Base-by-base conservation (phyloP, 2,888 invertebrate genomes). In the Drosophila monieri region DNA sequence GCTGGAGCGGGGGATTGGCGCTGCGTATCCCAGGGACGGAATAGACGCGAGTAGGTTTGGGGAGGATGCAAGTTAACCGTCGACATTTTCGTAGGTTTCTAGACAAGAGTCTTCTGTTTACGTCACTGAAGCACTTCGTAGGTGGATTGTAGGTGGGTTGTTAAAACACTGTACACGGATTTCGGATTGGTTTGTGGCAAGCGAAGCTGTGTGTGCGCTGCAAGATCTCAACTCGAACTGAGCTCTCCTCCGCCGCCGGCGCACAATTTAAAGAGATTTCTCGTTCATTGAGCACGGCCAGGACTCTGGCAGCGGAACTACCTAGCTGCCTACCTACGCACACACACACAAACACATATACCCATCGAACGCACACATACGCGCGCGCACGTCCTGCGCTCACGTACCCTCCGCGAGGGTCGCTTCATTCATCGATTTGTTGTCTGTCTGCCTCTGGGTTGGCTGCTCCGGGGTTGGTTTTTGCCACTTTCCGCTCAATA, bases 21-120 rank as follows among this genome's bases (percentile, higher is more conserved):
- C 68, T 88, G 92, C 71, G 92, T 91, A 89, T 94, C 94, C 94
- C 94, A 94, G 60, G 94, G 94, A 77, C 94, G 93, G 83, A 94
- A 94, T 18, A 94, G 91, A 80, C 94, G 92, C 44, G 93, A 93
- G 73, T 91, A 92, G 71, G 92, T 92, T 89, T 92, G 92, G 55
- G 92, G 91, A 46, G 91, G 90, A 68, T 89, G 87, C 71, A 89
- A 76, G 68, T 89, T 90, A 57, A 90, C 75, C 35, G 85, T 79
- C 62, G 91, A 88, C 90, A 91, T 90, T 73, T 60, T 69, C 27
- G 37, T 9, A 25, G n/a, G 12, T 18, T n/a, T 25, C 3, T 21
- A 44, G 8, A 12, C n/a, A 39, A 12, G 15, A 5, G 8, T 43
- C 21, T 44, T 51, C 48, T 21, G 21, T 21, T 47, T 14, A 58